Evolutionary conservation across 2,888 invertebrate species (phyloP).

Genomic region (Drosophila buzzatii): DNA sequence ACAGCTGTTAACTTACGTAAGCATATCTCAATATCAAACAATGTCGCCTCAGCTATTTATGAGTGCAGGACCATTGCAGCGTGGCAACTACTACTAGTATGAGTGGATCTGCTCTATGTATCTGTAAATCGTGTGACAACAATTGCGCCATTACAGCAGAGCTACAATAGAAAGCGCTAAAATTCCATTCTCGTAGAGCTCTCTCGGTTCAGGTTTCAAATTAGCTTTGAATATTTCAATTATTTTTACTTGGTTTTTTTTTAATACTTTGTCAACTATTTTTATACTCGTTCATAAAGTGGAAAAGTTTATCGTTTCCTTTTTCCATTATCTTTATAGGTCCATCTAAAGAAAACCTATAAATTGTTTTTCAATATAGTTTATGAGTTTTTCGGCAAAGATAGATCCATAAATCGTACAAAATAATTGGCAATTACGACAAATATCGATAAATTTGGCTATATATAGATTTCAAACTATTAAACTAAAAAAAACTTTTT

Average conservation of each 20-base stretch:
- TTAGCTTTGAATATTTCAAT: not conserved
- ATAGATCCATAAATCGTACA: not conserved
- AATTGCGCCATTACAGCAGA: not conserved
- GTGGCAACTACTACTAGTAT: constrained; percentile 9
- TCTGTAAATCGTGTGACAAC: constrained; percentile 1
- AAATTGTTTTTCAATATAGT: not conserved
- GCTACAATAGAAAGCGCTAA: constrained; percentile 27
- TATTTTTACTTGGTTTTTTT: not conserved
- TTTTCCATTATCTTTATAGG: not conserved
- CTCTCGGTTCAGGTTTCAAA: constrained; percentile 8
- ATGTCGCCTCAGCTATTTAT: constrained; percentile 24
- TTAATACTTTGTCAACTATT: not conserved
- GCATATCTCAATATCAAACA: constrained; percentile 43
- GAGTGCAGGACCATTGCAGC: constrained; percentile 1
- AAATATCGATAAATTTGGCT: not conserved
- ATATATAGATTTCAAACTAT: not conserved
- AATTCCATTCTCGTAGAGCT: constrained; percentile 8
- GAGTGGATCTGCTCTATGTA: constrained; percentile 25
- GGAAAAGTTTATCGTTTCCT: not conserved
- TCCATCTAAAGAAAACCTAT: not conserved
- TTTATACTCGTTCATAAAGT: not conserved
- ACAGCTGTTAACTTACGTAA: constrained; percentile 35
- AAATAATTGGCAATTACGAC: too few species aligned
- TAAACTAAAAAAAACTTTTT: too few species aligned
- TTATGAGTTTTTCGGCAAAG: not conserved